Conservation (phyloP, 2,888 invertebrate genomes). For the Caradrina clavipalpis region DNA sequence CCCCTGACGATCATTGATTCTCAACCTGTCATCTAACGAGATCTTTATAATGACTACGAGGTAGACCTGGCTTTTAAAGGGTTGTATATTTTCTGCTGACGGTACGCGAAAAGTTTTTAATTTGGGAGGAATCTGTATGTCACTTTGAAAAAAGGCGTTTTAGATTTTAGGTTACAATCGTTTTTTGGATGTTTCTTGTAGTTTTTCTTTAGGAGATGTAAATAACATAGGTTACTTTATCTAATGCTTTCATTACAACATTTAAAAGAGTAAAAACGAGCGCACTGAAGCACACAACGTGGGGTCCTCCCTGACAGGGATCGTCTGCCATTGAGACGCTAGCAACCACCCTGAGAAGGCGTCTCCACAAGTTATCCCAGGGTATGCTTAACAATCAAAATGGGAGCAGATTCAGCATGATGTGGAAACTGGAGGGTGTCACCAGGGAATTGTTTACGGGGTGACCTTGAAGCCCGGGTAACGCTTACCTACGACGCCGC, state of each 20-base stretch:
- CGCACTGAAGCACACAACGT: conserved; percentile 37
- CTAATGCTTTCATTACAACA: conserved; percentile 30
- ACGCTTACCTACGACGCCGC: conserved; percentile 84
- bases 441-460: conserved; percentile 77
- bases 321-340: conserved; percentile 51
- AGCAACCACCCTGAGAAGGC: conserved; percentile 10
- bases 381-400: conserved; percentile 47
- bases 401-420: conserved; percentile 53
- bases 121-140: not conserved
- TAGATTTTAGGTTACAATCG: conserved; percentile 40
- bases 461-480: conserved; percentile 80
- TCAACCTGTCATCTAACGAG: conserved; percentile 41
- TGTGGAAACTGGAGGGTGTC: conserved; percentile 63
- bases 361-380: conserved; percentile 14
- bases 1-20: conserved; percentile 57
- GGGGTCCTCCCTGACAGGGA: conserved; percentile 13
- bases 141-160: conserved; percentile 43
- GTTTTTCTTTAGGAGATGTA: not conserved
- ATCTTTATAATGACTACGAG: conserved; percentile 36
- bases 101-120: not conserved
- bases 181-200: not conserved
- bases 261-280: conserved; percentile 28
- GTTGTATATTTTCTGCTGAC: conserved; percentile 1
- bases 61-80: not conserved
- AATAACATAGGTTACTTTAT: not conserved